Evolutionary conservation across 2,113 vertebrate species (phyloP).

Genomic region (Cervus canadensis): DNA sequence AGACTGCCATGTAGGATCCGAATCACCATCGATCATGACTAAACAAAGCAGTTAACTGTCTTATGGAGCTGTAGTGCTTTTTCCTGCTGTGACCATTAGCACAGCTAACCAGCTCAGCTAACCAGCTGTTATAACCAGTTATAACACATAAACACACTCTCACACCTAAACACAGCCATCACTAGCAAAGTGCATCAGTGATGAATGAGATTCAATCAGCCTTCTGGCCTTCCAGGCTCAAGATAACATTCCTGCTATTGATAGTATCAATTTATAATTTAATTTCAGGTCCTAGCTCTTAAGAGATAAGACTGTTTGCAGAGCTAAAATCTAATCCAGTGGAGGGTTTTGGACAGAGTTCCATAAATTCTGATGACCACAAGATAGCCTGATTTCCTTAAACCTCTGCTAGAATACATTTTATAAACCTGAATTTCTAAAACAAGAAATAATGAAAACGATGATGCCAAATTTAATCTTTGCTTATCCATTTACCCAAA

Average conservation of each 20-base stretch:
- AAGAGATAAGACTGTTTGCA: conserved; percentile 68
- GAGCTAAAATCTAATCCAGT: conserved; percentile 72
- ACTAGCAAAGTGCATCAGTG: conserved; percentile 59
- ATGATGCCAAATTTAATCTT: conserved; percentile 28
- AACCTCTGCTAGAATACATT: conserved; percentile 3
- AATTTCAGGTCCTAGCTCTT: conserved; percentile 69
- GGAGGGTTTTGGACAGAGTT: conserved; percentile 57
- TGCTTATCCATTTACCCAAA: conserved; percentile 27
- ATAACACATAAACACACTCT: conserved; percentile 8
- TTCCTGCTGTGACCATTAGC: not conserved
- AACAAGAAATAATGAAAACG: conserved; percentile 45
- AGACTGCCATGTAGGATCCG: not conserved
- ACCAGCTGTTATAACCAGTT: not conserved
- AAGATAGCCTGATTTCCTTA: conserved; percentile 64
- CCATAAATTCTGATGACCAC: conserved; percentile 68
- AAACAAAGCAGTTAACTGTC: conserved; percentile 23
- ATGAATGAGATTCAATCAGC: conserved; percentile 72
- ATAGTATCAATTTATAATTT: conserved; percentile 78
- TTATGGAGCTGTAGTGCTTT: not conserved
- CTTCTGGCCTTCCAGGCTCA: conserved; percentile 60
- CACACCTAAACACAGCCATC: conserved; percentile 36
- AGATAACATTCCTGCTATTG: conserved; percentile 72
- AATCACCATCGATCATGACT: not conserved
- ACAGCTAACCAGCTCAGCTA: conserved; percentile 17
- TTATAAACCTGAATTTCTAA: conserved; percentile 33